Evolutionary conservation across 2,797 vertebrate genomes (phyloP).

Genomic region (Anniella stebbinsi): DNA sequence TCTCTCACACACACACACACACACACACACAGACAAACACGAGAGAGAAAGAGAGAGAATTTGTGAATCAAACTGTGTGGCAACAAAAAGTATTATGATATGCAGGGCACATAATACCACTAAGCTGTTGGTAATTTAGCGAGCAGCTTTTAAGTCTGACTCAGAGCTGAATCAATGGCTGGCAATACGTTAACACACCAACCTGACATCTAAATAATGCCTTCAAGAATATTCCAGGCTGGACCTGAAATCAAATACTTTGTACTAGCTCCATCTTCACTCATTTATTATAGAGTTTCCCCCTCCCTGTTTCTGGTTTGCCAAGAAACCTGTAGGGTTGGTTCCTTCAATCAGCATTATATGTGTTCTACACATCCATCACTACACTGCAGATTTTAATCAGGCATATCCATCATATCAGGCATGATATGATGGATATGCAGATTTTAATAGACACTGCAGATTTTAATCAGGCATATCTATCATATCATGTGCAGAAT

Average conservation of each 20-base stretch:
- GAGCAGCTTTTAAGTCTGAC: slow-evolving; percentile 24
- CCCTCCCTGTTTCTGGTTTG: background rate
- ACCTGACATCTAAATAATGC: background rate
- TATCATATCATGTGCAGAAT: background rate
- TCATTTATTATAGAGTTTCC: slow-evolving; percentile 17
- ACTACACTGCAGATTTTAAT: background rate
- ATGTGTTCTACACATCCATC: background rate
- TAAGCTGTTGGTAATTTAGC: background rate
- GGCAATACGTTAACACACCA: background rate
- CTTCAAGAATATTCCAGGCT: background rate
- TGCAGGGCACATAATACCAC: background rate
- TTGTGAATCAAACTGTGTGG: no score
- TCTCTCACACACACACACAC: background rate
- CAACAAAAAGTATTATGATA: background rate
- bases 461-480: background rate
- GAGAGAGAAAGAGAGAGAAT: no score
- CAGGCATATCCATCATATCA: no score
- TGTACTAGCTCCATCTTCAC: background rate
- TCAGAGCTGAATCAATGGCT: slow-evolving; percentile 27
- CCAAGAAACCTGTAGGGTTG: background rate
- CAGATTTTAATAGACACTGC: no score
- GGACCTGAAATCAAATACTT: background rate
- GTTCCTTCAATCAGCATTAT: background rate
- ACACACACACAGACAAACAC: no score
- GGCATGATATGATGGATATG: no score